Percentiles rank a stretch among this genome's conserved stretches.
These are phyloP conservation scores for Megalopta genalis DNA, from an alignment of 1,140 invertebrate genomes.

Conservation along the genomic window DNA sequence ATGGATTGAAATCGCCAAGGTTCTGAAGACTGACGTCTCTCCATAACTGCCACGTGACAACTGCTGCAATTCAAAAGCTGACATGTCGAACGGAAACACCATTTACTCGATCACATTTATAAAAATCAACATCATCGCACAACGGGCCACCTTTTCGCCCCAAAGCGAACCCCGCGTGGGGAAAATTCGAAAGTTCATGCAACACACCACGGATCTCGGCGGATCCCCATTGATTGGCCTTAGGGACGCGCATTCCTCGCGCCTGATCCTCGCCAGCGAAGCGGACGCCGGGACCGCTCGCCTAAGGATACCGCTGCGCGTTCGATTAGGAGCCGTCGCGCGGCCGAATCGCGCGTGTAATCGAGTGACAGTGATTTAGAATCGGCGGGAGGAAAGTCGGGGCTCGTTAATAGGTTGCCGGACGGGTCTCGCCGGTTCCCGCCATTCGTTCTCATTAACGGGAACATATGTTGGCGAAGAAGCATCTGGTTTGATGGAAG, in stretches of 20 bases:
- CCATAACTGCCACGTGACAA: too few relatives aligned
- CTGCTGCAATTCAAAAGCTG: too few relatives aligned
- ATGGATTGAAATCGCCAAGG: too few relatives aligned
- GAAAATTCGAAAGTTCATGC: conserved; percentile 65
- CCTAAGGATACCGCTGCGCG: not conserved
- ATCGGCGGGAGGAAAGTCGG: not conserved
- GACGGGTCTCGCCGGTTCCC: not conserved
- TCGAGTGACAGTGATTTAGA: conserved; percentile 13
- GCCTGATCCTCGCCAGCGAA: conserved; percentile 11
- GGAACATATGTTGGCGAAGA: not conserved
- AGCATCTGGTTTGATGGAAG: not conserved
- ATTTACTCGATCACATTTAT: too few relatives aligned
- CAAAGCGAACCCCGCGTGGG: too few relatives aligned
- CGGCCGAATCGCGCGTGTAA: not conserved
- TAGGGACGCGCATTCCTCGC: not conserved
- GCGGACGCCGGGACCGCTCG: not conserved
- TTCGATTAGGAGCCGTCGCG: not conserved
- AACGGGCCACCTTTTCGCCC: too few relatives aligned
- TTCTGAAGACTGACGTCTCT: too few relatives aligned
- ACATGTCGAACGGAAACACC: too few relatives aligned
- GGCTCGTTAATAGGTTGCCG: not conserved
- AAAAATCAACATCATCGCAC: too few relatives aligned
- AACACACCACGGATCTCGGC: conserved; percentile 65
- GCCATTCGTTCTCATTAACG: conserved; percentile 4
- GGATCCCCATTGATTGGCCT: too few relatives aligned